Conservation (phyloP, 23 tunicate genomes). For the Ascidia mentula region DNA sequence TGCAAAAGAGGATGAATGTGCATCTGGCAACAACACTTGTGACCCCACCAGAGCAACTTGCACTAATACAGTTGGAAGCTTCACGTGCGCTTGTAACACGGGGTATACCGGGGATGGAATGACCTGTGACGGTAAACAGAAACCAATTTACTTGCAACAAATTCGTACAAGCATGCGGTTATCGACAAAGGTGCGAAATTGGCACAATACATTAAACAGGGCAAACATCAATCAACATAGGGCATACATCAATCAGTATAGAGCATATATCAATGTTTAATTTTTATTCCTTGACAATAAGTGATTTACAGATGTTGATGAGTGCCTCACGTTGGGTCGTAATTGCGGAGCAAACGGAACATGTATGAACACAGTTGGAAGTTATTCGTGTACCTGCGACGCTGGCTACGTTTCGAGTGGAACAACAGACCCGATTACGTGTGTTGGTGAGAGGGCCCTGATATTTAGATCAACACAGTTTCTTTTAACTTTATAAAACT, state of each 20-base stretch:
- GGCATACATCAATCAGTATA: too few relatives aligned
- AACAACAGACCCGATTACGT: not conserved
- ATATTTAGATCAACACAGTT: too few relatives aligned
- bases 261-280: too few relatives aligned
- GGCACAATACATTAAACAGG: too few relatives aligned
- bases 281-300: too few relatives aligned
- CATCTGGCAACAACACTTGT: not conserved
- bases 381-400: not conserved
- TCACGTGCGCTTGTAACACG: not conserved
- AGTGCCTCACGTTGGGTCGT: not conserved
- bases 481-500: too few relatives aligned
- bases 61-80: not conserved
- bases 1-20: conserved; percentile 12
- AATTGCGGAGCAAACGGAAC: not conserved
- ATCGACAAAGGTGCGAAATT: too few relatives aligned
- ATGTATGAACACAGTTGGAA: not conserved
- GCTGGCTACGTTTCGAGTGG: not conserved
- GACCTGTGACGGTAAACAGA: too few relatives aligned
- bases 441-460: not conserved
- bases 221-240: too few relatives aligned
- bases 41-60: not conserved
- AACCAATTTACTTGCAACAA: too few relatives aligned
- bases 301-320: not conserved
- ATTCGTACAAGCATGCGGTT: too few relatives aligned
- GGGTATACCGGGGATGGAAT: too few relatives aligned